A percentile compares a stretch with the other conserved stretches of the same genome.
phyloP scores from a whole-genome alignment of 2,888 invertebrate genomes.

The Marronus borbonicus region DNA sequence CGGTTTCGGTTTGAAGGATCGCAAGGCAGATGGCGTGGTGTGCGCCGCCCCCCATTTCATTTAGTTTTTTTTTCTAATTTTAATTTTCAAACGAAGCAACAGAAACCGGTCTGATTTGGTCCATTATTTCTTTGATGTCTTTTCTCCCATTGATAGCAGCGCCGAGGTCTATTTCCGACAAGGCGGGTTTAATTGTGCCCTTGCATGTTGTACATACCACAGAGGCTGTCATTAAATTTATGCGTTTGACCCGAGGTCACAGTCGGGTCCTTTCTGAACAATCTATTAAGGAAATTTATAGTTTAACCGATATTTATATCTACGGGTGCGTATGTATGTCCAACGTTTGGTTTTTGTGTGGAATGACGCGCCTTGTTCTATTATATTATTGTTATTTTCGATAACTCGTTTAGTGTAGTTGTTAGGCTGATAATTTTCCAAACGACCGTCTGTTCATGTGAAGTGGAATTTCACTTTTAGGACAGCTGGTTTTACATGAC shows the following conservation, averaged over 20 bases:
- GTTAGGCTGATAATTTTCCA: slow-evolving; percentile 62
- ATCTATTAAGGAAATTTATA: slow-evolving; percentile 65
- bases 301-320: slow-evolving; percentile 60
- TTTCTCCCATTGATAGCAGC: slow-evolving; percentile 28
- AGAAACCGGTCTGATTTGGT: slow-evolving; percentile 56
- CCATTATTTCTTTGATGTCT: slow-evolving; percentile 50
- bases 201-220: background rate
- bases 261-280: slow-evolving; percentile 58
- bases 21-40: background rate
- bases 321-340: slow-evolving; percentile 31
- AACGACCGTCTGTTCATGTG: too few species aligned
- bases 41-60: slow-evolving; percentile 21
- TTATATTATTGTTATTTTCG: slow-evolving; percentile 22
- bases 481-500: too few species aligned
- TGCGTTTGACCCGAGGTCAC: slow-evolving; percentile 66
- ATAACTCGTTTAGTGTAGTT: slow-evolving; percentile 54
- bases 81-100: slow-evolving; percentile 38
- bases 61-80: slow-evolving; percentile 27
- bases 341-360: background rate
- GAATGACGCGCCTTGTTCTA: slow-evolving; percentile 48
- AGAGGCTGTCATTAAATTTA: slow-evolving; percentile 60
- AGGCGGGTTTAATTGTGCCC: background rate
- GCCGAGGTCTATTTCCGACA: slow-evolving; percentile 53
- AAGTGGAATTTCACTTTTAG: too few species aligned
- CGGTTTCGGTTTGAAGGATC: slow-evolving; percentile 7